These are phyloP conservation scores for Callimorpha dominula DNA, from an alignment of 2,888 invertebrate species.

Conservation along the genomic window DNA sequence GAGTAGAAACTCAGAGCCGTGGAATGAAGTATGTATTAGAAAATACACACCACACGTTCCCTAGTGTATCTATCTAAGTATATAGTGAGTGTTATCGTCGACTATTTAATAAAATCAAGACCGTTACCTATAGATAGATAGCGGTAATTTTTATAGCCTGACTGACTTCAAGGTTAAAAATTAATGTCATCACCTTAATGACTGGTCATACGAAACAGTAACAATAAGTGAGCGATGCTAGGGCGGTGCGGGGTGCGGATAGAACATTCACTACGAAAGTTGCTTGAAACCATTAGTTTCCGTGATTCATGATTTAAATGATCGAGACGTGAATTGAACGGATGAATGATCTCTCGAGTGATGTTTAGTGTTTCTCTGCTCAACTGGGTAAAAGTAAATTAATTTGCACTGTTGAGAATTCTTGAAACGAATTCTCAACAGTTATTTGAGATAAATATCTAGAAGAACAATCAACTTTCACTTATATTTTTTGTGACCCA, in stretches of 20 bases:
- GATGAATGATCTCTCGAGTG: conserved; percentile 24
- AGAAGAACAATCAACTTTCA: background rate
- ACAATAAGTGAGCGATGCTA: background rate
- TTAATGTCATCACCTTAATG: background rate
- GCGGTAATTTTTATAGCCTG: background rate
- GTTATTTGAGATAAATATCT: background rate
- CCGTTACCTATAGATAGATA: background rate
- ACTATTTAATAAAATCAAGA: background rate
- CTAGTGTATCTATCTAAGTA: background rate
- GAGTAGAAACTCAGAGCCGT: background rate
- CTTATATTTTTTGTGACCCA: background rate
- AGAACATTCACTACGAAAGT: background rate
- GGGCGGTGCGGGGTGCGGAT: background rate
- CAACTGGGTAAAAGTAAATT: conserved; percentile 1
- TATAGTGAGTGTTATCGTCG: background rate
- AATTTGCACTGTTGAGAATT: background rate
- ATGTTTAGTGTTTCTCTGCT: conserved; percentile 11
- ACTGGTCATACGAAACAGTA: background rate
- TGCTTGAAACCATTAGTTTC: background rate
- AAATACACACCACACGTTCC: no score
- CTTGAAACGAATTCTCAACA: no score
- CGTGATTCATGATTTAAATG: background rate
- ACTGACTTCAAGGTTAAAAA: background rate
- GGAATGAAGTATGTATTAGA: background rate
- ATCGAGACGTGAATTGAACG: conserved; percentile 15